Base-by-base conservation (phyloP, 2,888 invertebrate species). In the Torymus tubicola region DNA sequence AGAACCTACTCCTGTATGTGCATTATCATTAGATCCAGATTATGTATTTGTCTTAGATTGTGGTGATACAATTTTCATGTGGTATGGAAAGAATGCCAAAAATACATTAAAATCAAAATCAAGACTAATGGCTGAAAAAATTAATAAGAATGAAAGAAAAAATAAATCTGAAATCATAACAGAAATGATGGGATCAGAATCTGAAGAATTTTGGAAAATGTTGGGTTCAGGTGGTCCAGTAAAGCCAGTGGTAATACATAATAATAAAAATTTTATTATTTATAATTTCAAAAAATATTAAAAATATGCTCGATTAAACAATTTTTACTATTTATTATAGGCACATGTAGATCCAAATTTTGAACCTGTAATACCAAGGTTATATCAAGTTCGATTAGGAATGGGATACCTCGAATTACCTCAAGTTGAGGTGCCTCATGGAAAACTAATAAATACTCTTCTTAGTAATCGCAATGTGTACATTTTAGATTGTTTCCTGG, bases 361-460 rank as follows among this genome's bases (percentile, higher is more conserved):
- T 89, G 86, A 91, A 12, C 95, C 95, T 85, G 91, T 93, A 0
- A 89, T 93, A 14, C 96, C 98, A 0, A 94, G 96, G 5, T 91
- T 99, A 75, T 99, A 99, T 92, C 96, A 97, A 92, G 98, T 99
- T 75, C 96, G 98, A 87, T 93, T 99, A 14, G 99, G 99, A 67
- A 99, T 98, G 97, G 99, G 99, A 0, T 99, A 99, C 91, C 92
- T 99, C 86, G 99, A 99, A 91, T 92, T 99, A 86, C 99, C 99
- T 2, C 99, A 99, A 92, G 96, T 95, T 4, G 95, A 95, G 89
- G 92, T 95, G 58, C 94, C 96, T 0, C 95, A 95, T 84, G 94
- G 94, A 81, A 96, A 96, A 87, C 92, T 98, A 8, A 93, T 93
- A 0, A 95, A 96, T 85, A 94, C 93, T 0, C 92, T 96, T 85